Evolutionary conservation across 1,140 invertebrate genomes (phyloP).

Genomic region (Drosophila mayri): DNA sequence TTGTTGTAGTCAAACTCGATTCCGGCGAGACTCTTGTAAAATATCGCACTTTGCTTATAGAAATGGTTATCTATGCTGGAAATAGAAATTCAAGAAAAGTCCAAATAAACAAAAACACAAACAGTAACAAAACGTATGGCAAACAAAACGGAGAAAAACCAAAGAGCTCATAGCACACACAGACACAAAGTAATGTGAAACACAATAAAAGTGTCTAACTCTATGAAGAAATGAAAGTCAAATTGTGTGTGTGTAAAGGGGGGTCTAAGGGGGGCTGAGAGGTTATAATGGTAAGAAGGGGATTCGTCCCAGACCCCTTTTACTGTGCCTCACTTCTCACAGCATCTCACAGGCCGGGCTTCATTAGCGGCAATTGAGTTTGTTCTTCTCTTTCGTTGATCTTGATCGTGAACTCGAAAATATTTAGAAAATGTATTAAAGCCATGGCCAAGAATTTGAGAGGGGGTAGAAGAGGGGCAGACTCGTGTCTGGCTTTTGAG

Average conservation of each 20-base stretch:
- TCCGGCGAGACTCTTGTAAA: constrained; percentile 44
- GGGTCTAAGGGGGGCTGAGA: background rate
- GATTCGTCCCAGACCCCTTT: background rate
- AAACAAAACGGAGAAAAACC: constrained; percentile 42
- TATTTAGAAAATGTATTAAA: constrained; percentile 75
- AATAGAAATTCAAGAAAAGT: constrained; percentile 79
- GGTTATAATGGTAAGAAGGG: background rate
- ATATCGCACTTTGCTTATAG: constrained; percentile 66
- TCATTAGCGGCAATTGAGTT: constrained; percentile 74
- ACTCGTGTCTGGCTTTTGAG: constrained; percentile 58
- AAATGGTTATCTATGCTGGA: constrained; percentile 71
- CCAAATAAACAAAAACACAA: constrained; percentile 70
- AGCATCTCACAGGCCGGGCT: constrained; percentile 56
- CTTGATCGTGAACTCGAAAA: constrained; percentile 76
- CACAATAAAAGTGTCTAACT: constrained; percentile 82
- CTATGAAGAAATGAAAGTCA: constrained; percentile 79
- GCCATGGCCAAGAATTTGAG: constrained; percentile 49
- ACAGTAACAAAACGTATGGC: constrained; percentile 51
- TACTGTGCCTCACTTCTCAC: constrained; percentile 27
- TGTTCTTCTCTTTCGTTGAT: constrained; percentile 45
- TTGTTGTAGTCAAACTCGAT: constrained; percentile 48
- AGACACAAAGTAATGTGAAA: constrained; percentile 59
- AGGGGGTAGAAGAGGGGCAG: background rate
- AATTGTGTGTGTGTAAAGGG: constrained; percentile 41
- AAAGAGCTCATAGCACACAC: constrained; percentile 32